phyloP scores from a whole-genome alignment of 2,888 invertebrate species.

The Hofmannophila pseudospretella region DNA sequence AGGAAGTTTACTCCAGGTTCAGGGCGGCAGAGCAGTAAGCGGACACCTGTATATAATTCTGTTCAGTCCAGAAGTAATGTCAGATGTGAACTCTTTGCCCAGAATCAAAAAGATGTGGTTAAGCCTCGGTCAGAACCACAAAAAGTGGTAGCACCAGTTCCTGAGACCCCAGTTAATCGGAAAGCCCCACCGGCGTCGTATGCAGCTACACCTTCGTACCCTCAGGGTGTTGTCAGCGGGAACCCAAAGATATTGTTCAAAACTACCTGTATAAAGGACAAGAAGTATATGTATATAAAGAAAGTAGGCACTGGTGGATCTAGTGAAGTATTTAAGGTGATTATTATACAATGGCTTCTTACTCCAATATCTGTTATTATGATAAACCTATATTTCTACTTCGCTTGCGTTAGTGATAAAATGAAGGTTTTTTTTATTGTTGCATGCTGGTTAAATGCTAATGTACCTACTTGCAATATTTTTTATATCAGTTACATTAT shows the following conservation, averaged over 20 bases:
- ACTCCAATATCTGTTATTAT: too few relatives aligned
- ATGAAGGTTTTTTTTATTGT: too few relatives aligned
- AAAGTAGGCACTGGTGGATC: slow-evolving; percentile 93
- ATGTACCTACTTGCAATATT: too few relatives aligned
- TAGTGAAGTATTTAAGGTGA: slow-evolving; percentile 85
- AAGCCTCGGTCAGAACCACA: slow-evolving; percentile 16
- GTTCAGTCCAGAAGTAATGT: slow-evolving; percentile 55
- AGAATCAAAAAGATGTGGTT: slow-evolving; percentile 33
- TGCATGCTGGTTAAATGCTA: too few relatives aligned
- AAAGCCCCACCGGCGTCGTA: slow-evolving; percentile 41
- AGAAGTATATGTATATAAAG: slow-evolving; percentile 84
- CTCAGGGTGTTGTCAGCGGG: slow-evolving; percentile 46
- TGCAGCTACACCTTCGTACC: slow-evolving; percentile 63
- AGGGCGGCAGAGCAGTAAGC: slow-evolving; percentile 43
- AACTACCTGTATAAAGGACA: slow-evolving; percentile 82
- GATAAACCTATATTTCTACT: too few relatives aligned
- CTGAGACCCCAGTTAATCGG: slow-evolving; percentile 53
- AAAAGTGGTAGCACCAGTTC: slow-evolving; percentile 26
- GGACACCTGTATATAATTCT: slow-evolving; percentile 37
- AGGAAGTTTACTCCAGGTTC: slow-evolving; percentile 59
- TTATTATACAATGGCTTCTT: too few relatives aligned
- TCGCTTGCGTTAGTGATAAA: too few relatives aligned
- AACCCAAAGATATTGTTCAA: slow-evolving; percentile 60
- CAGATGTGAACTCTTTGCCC: slow-evolving; percentile 53
- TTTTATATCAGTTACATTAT: too few relatives aligned